Base-by-base conservation (phyloP, 2,797 vertebrate species). In the Margarornis squamiger region DNA sequence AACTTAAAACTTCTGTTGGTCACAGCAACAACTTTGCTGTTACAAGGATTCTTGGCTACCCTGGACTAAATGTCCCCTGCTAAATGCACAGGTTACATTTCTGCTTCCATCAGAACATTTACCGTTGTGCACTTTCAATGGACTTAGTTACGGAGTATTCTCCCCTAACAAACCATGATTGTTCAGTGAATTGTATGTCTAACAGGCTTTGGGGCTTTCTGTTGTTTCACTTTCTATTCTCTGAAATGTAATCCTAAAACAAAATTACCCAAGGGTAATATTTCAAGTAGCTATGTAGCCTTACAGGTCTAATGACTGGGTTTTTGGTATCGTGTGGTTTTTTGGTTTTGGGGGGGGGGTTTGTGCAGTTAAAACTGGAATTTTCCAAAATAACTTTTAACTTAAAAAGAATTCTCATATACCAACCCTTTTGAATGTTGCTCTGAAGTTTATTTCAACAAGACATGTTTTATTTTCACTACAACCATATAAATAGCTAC, bases 281-380 rank as follows among this genome's bases (percentile, higher is more conserved):
- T 65, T 59, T 76, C 55, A 71, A 76, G 70, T 85, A 95, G 52
- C 38, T 82, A 3, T 43, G 38, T 83, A 81, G 59, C 84, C 58
- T 81, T 81, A 62, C 51, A 52, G 15, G 9, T 74, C 55, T 83
- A 78, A 55, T 20, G 30, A 76, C 27, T 57, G 26, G 21, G 29
- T 5, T 26, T 30, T 39, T 9, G 9, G 2, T 65, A 30, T 19
- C 20, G 17, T 27, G 29, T 27, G 24, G 22, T 48, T 23, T 26
- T 49, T 49, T 49, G 48, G 23, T 21, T 15, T 6, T 4, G 1
- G 29, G n/a, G n/a, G n/a, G n/a, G n/a, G n/a, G n/a, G n/a, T n/a
- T 22, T 22, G 67, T 14, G 58, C 63, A 84, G 74, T 95, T 94
- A 90, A 95, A 96, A 95, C 84, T 76, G 66, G 73, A 88, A 16